phyloP scores from a whole-genome alignment of 2,888 invertebrate species.

The Thecophora atra region DNA sequence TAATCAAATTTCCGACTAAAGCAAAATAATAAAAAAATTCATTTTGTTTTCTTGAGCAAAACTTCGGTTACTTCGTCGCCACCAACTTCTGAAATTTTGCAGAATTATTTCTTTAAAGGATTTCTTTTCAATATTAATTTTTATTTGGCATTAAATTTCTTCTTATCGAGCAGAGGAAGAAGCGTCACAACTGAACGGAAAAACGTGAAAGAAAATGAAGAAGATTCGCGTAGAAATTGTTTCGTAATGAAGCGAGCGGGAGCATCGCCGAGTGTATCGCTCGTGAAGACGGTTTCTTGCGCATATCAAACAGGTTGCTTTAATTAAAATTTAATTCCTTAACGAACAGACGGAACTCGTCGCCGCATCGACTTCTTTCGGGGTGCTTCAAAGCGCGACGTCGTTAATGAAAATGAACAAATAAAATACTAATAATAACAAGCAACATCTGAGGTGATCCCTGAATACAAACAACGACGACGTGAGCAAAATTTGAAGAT shows the following conservation, averaged over 20 bases:
- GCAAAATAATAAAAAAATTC: background rate
- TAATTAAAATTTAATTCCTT: constrained; percentile 48
- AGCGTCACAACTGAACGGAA: background rate
- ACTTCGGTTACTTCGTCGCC: too few relatives aligned
- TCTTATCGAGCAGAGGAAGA: background rate
- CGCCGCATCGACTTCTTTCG: background rate
- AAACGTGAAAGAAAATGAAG: background rate
- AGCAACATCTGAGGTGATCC: background rate
- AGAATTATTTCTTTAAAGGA: too few relatives aligned
- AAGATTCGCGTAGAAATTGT: background rate
- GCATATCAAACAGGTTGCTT: constrained; percentile 46
- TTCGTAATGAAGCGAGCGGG: background rate
- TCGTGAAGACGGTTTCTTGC: constrained; percentile 33
- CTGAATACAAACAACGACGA: constrained; percentile 52
- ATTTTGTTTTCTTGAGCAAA: background rate
- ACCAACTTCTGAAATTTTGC: too few relatives aligned
- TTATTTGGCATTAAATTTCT: too few relatives aligned
- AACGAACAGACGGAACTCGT: constrained; percentile 10
- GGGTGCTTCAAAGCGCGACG: background rate
- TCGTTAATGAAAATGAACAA: constrained; percentile 10
- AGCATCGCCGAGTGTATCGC: constrained; percentile 17
- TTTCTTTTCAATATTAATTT: too few relatives aligned
- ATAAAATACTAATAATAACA: background rate
- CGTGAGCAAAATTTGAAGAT: constrained; percentile 56
- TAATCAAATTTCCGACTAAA: too few relatives aligned